Evolutionary conservation across 2,113 vertebrate genomes (phyloP), one percentile per base, ranked within the genome.

Genomic region (Notarius quadriscutis): DNA sequence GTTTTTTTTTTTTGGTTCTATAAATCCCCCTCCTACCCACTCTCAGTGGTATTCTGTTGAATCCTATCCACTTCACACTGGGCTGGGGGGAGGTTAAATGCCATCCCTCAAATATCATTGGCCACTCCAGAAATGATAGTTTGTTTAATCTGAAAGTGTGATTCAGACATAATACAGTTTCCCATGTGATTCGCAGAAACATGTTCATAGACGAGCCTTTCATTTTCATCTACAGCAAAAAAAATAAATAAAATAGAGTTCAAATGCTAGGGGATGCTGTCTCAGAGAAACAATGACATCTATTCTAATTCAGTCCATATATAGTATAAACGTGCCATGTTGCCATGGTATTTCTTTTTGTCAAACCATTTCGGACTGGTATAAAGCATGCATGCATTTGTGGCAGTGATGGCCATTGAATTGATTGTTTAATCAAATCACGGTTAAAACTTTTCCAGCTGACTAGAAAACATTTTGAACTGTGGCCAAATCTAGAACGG

Each of bases 351-450:
- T 51, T 50, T 75, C 6, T n/a, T 25, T 51, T n/a, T 30, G n/a
- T 18, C 51, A 30, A 30, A 55, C n/a, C 25, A 30, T 30, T 79
- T 57, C 57, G 12, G 6, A 51, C 48, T 51, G 10, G 20, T 51
- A 51, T 51, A 75, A 75, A 12, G 10, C 20, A 75, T 25, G 20
- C 48, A 51, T 0, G 10, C 72, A 51, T 55, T 17, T 57, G 11
- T 77, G 71, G 7, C 12, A 2, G 27, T 20, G 20, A 51, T 25
- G 41, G 18, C 50, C 9, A 34, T 7, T 15, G 15, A 72, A 20
- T 18, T 72, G 69, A 75, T 22, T 78, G 22, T 77, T 27, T 53
- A 53, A 55, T 78, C 25, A 78, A 78, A 78, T 78, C 75, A 27
- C 11, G 1, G 11, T 55, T 53, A 27, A 55, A 78, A 27, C 6